Conservation (phyloP, 2,888 invertebrate species). For the Ichneumoninae sp. region DNA sequence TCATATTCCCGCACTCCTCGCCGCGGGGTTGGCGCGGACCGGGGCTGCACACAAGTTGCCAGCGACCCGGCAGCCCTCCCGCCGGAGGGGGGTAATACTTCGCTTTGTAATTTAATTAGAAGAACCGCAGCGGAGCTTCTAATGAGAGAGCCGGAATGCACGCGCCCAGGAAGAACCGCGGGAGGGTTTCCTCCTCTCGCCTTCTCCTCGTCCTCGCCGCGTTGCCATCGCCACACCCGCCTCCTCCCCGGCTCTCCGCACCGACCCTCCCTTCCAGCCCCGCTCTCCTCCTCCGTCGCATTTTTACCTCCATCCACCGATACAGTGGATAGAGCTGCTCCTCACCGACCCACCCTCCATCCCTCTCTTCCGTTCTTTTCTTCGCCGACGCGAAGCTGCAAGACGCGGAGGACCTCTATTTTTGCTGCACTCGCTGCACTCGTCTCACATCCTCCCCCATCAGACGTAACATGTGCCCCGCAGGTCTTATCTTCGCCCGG, state of each 20-base stretch:
- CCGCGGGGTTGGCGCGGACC: constrained; percentile 39
- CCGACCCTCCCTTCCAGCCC: neutral
- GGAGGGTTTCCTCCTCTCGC: constrained; percentile 46
- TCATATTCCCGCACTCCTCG: constrained; percentile 49
- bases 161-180: constrained; percentile 37
- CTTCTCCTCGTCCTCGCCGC: constrained; percentile 20
- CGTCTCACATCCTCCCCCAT: neutral
- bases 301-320: constrained; percentile 18
- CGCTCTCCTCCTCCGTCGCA: constrained; percentile 24
- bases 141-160: constrained; percentile 69
- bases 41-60: constrained; percentile 34
- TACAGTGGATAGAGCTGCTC: neutral
- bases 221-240: constrained; percentile 13
- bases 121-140: constrained; percentile 69
- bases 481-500: constrained; percentile 42
- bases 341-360: neutral
- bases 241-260: neutral
- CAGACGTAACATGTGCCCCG: neutral
- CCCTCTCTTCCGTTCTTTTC: neutral
- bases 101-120: constrained; percentile 74
- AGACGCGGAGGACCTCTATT: neutral
- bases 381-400: neutral
- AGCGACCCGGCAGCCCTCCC: constrained; percentile 21
- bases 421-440: neutral
- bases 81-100: constrained; percentile 52